Base-by-base conservation (phyloP, 2,888 invertebrate species). In the Sphaerophoria taeniata region DNA sequence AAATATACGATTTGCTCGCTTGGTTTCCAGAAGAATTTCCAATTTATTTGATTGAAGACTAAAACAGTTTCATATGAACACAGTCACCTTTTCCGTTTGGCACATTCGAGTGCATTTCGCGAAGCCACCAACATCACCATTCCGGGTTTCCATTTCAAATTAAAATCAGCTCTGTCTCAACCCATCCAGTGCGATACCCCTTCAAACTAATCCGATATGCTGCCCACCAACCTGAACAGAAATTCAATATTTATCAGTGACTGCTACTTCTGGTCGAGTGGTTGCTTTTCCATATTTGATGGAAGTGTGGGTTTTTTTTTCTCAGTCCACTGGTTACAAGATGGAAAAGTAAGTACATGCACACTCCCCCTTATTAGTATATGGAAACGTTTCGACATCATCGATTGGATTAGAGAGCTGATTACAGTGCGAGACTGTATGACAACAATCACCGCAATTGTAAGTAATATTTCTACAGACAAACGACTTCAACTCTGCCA, bases 161-260 rank as follows among this genome's bases (percentile, higher is more conserved):
- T 65, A 74, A 67, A 53, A 49, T 60, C 49, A n/a, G n/a, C n/a
- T n/a, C n/a, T n/a, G n/a, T n/a, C n/a, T n/a, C n/a, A n/a, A 45
- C 34, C 47, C 47, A 34, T 53, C 14, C 43, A 78, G 56, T 74
- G 71, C 36, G 11, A 84, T 70, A 49, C 79, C 74, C 70, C 74
- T 79, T 74, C 65, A 71, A 70, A 55, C 58, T 79, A 84, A 79
- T 83, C 70, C 78, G 78, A 83, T 78, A 74, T 74, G 14, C 78
- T 63, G 45, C 36, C 73, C 45, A 63, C 67, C 72, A 77, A 69
- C 73, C 69, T 69, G 53, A 72, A 16, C 11, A 67, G 83, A 79
- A 84, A 84, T 75, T 71, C 71, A 79, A 79, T 84, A 84, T 75
- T 79, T 45, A 65, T 43, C 69, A 69, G 7, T 43, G 39, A 43